phyloP scores from a whole-genome alignment of 2,797 vertebrate species.

The Peromyscus eremicus region DNA sequence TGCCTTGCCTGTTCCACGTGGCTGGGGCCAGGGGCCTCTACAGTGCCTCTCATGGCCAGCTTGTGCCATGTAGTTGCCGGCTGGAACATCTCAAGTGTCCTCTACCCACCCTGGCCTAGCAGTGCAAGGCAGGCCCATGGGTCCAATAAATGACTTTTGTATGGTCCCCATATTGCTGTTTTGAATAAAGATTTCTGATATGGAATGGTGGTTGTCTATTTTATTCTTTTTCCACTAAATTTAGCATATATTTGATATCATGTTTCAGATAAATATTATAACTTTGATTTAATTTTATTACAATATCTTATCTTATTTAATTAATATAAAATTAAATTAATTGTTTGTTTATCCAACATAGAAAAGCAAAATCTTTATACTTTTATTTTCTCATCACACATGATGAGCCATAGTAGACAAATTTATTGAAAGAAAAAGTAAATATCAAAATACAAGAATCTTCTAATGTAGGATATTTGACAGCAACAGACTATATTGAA shows the following conservation, averaged over 20 bases:
- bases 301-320: not conserved
- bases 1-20: too few relatives aligned
- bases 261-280: slow-evolving; percentile 33
- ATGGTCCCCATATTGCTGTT: not conserved
- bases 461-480: not conserved
- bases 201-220: not conserved
- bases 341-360: not conserved
- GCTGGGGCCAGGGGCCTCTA: too few relatives aligned
- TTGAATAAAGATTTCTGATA: slow-evolving; percentile 44
- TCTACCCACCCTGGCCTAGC: too few relatives aligned
- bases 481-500: not conserved
- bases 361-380: not conserved
- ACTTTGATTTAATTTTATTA: not conserved
- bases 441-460: not conserved
- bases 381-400: not conserved
- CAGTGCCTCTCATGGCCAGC: too few relatives aligned
- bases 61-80: too few relatives aligned
- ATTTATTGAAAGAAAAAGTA: not conserved
- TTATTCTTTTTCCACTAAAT: not conserved
- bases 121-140: too few relatives aligned
- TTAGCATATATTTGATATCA: not conserved
- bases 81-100: too few relatives aligned
- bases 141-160: not conserved
- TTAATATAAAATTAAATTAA: not conserved
- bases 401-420: not conserved